Percentiles rank a stretch among this genome's conserved stretches.
Evolutionary conservation across 2,888 invertebrate species (phyloP).

Genomic region (Amiota communis): DNA sequence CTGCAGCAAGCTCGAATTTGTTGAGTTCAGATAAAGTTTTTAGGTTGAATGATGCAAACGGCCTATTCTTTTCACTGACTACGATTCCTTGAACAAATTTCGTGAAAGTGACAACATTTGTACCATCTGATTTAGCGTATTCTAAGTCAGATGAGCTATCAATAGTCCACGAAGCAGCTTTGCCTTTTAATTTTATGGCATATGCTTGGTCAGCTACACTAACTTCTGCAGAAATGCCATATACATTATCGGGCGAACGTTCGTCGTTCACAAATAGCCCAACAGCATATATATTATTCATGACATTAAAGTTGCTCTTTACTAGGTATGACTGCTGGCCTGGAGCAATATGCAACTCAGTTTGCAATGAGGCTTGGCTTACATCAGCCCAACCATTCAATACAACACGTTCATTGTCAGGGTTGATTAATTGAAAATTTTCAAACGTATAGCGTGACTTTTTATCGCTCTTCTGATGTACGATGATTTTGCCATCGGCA

Average conservation of each 20-base stretch:
- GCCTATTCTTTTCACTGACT: slow-evolving; percentile 49
- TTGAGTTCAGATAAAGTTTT: slow-evolving; percentile 72
- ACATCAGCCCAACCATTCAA: slow-evolving; percentile 67
- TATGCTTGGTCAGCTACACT: slow-evolving; percentile 45
- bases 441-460: slow-evolving; percentile 62
- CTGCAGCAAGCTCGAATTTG: slow-evolving; percentile 75
- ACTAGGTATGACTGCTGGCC: slow-evolving; percentile 55
- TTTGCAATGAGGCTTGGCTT: slow-evolving; percentile 47
- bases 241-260: slow-evolving; percentile 51
- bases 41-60: slow-evolving; percentile 65
- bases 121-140: slow-evolving; percentile 45
- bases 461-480: slow-evolving; percentile 52
- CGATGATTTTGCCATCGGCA: slow-evolving; percentile 67
- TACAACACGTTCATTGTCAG: slow-evolving; percentile 51
- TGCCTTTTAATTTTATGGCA: slow-evolving; percentile 49
- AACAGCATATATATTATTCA: slow-evolving; percentile 53
- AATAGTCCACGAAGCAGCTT: slow-evolving; percentile 52
- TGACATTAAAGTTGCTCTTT: slow-evolving; percentile 55
- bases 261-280: slow-evolving; percentile 64
- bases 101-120: slow-evolving; percentile 42
- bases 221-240: slow-evolving; percentile 57
- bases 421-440: slow-evolving; percentile 61
- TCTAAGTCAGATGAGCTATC: slow-evolving; percentile 45
- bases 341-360: slow-evolving; percentile 57
- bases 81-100: slow-evolving; percentile 52